Percentiles rank a stretch among this genome's conserved stretches.
Conservation (phyloP, 2,888 invertebrate genomes). For the Parascotia fuliginaria region DNA sequence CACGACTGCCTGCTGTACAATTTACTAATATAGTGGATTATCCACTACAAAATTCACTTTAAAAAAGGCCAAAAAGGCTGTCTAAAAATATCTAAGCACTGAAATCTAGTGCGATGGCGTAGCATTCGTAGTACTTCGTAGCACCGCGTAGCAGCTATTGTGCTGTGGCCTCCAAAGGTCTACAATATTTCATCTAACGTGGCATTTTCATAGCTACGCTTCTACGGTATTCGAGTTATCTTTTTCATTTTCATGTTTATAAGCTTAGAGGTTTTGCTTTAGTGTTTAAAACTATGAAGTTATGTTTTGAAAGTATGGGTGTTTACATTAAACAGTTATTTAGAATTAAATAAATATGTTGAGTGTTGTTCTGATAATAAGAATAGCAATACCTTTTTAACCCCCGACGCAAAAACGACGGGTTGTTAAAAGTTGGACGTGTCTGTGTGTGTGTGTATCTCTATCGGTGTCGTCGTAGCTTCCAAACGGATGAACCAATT, state of each 20-base stretch:
- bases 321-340: too few species aligned
- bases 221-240: conserved; percentile 21
- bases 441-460: too few species aligned
- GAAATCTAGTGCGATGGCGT: conserved; percentile 29
- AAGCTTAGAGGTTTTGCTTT: conserved; percentile 2
- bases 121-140: conserved; percentile 5
- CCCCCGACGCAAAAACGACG: too few species aligned
- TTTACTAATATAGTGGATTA: too few species aligned
- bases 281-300: not conserved
- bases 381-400: too few species aligned
- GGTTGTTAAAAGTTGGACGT: too few species aligned
- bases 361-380: too few species aligned
- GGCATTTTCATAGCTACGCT: conserved; percentile 40
- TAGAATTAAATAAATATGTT: too few species aligned
- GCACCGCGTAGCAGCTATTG: conserved; percentile 21
- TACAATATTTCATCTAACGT: conserved; percentile 34
- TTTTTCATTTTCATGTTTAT: conserved; percentile 18
- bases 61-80: not conserved
- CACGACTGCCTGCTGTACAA: too few species aligned
- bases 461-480: too few species aligned
- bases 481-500: too few species aligned
- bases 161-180: conserved; percentile 37
- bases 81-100: conserved; percentile 24
- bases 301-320: not conserved
- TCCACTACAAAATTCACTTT: too few species aligned